Evolutionary conservation across 2,113 vertebrate species (phyloP).

Genomic region (Microtus pennsylvanicus): DNA sequence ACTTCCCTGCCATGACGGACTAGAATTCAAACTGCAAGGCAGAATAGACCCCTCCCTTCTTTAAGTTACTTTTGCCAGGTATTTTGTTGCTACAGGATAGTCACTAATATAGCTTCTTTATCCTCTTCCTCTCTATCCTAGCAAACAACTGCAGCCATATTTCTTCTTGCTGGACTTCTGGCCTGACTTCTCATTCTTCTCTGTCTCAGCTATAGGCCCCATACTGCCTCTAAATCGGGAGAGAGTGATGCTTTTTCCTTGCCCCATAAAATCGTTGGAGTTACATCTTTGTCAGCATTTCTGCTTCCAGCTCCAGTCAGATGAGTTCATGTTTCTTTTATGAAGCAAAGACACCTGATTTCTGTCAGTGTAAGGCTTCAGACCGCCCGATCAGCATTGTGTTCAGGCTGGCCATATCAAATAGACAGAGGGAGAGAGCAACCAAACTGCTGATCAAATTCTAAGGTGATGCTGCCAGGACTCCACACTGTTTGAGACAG

Average conservation of each 20-base stretch:
- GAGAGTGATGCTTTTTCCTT: slow-evolving; percentile 59
- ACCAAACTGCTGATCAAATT: slow-evolving; percentile 82
- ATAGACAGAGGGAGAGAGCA: slow-evolving; percentile 82
- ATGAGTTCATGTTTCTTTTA: slow-evolving; percentile 85
- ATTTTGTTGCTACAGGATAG: neutral
- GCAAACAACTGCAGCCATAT: neutral
- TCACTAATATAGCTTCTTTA: neutral
- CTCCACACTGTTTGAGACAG: slow-evolving; percentile 74
- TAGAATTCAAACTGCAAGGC: neutral
- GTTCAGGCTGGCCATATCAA: slow-evolving; percentile 82
- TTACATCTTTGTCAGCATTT: slow-evolving; percentile 80
- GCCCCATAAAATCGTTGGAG: slow-evolving; percentile 75
- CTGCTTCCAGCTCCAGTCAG: slow-evolving; percentile 78
- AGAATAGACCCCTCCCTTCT: neutral
- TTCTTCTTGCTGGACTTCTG: neutral
- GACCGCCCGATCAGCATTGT: slow-evolving; percentile 80
- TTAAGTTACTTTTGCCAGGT: neutral
- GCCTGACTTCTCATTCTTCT: slow-evolving; percentile 53
- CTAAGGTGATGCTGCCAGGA: slow-evolving; percentile 76
- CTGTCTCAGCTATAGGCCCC: slow-evolving; percentile 64
- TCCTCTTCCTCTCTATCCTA: neutral
- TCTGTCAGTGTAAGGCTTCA: slow-evolving; percentile 83
- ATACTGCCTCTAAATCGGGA: slow-evolving; percentile 70
- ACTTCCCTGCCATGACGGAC: neutral
- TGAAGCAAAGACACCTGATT: slow-evolving; percentile 86